phyloP scores from a whole-genome alignment of 2,797 vertebrate genomes.

The Otus scops region DNA sequence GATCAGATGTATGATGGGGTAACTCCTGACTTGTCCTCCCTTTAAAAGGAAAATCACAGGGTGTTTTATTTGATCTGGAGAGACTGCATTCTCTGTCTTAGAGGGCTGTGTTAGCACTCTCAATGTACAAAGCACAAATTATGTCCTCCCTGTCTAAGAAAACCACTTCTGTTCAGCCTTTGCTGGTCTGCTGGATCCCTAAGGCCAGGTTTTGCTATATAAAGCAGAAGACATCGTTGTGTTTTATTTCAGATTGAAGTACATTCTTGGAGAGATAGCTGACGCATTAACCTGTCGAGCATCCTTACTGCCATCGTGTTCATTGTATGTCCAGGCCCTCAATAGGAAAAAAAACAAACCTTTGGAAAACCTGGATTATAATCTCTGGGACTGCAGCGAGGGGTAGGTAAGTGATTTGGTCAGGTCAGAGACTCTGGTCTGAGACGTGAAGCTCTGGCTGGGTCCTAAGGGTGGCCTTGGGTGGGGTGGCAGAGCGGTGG shows the following conservation, averaged over 20 bases:
- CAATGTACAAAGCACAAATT: conserved; percentile 24
- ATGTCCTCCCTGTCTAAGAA: neutral
- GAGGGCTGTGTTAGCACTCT: neutral
- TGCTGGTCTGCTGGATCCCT: neutral
- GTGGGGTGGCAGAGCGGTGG: neutral
- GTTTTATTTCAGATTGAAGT: neutral
- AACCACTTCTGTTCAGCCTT: neutral
- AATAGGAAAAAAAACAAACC: neutral
- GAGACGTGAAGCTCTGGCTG: neutral
- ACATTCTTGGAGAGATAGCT: fast-evolving
- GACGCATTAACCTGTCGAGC: neutral
- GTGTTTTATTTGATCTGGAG: neutral
- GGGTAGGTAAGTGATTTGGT: neutral
- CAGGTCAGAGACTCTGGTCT: neutral
- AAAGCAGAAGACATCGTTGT: neutral
- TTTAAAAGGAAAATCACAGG: neutral
- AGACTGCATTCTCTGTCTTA: neutral
- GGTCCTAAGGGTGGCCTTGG: neutral
- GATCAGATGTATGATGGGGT: neutral
- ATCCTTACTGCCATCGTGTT: neutral
- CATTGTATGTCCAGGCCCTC: neutral
- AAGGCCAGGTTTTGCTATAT: neutral
- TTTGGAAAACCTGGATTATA: neutral
- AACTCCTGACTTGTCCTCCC: neutral
- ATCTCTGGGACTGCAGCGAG: neutral